Base-by-base conservation (phyloP, 2,888 invertebrate species). In the Yponomeuta sedellus region DNA sequence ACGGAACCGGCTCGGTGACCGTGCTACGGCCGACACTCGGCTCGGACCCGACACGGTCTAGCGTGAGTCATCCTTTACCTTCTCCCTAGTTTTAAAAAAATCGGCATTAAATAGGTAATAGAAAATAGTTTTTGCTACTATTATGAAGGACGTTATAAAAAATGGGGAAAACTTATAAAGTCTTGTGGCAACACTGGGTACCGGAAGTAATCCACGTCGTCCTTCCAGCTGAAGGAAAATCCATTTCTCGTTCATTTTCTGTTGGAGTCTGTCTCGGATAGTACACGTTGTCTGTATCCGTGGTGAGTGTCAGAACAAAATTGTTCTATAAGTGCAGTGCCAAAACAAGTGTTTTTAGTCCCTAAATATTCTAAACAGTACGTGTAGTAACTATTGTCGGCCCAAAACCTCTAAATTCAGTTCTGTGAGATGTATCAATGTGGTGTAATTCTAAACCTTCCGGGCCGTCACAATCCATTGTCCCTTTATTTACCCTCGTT, bases 221-320 rank as follows among this genome's bases (percentile, higher is more conserved):
- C 75, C 79, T 80, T 83, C 80, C 79, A 87, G 82, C 79, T 81
- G 81, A 82, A 86, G 79, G 81, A 86, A 86, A 86, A 85, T 72
- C 81, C 78, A 84, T 88, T 88, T 83, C 93, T 93, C 93, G 92
- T 91, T 89, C 93, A 93, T 93, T 65, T 66, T 93, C 93, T 93
- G 92, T 93, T 93, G 92, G 92, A 92, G 93, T 92, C 93, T 92
- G 90, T 93, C 90, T 93, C 92, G 93, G 93, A 91, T 92, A 88
- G 87, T 92, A 92, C 93, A 92, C 88, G 88, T 85, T 81, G 83
- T 79, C 81, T 83, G 83, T 85, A 85, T 91, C 90, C 90, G 90
- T 89, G 91, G 91, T 92, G 91, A 92, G 91, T 90, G 88, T 89
- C 85, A 72, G 40, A 76, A 83, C 83, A 79, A 81, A 81, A 75